Evolutionary conservation across 1,140 invertebrate genomes (phyloP).

Genomic region (Oscheius sp.): DNA sequence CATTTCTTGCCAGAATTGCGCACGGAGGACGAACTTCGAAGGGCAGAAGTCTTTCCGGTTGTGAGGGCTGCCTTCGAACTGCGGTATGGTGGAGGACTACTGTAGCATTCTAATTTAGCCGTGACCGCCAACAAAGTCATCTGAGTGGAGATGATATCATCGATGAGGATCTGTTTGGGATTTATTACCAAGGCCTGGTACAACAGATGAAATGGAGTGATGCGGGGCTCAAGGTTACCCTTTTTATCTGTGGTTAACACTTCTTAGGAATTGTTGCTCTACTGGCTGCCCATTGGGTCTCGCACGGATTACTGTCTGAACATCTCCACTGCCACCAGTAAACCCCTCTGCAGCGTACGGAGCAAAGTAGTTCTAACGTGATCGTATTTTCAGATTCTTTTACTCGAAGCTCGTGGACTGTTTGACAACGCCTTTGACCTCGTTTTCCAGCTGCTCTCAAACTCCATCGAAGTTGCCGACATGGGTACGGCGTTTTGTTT

Average conservation of each 20-base stretch:
- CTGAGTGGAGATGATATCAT: conserved; percentile 49
- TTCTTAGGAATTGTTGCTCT: conserved; percentile 37
- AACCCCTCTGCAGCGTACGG: not conserved
- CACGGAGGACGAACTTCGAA: not conserved
- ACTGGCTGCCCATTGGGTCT: conserved; percentile 55
- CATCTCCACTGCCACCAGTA: conserved; percentile 18
- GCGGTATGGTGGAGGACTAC: conserved; percentile 26
- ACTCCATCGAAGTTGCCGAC: not conserved
- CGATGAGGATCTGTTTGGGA: conserved; percentile 49
- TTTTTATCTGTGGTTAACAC: not conserved
- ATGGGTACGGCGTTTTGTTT: not conserved
- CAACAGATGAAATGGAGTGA: not conserved
- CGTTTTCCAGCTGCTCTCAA: not conserved
- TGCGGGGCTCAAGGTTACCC: conserved; percentile 1
- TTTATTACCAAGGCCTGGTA: conserved; percentile 42
- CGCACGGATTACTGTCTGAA: conserved; percentile 49
- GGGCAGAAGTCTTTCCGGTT: conserved; percentile 26
- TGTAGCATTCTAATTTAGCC: conserved; percentile 29
- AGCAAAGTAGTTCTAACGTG: not conserved
- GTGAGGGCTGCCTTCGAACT: conserved; percentile 47
- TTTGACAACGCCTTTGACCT: not conserved
- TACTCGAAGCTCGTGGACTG: not conserved
- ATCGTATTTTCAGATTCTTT: not conserved
- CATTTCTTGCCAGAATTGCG: conserved; percentile 20
- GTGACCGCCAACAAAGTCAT: conserved; percentile 28